A percentile compares a stretch with the other conserved stretches of the same genome.
phyloP scores from a whole-genome alignment of 2,888 invertebrate species.

The Diarsia rubi region DNA sequence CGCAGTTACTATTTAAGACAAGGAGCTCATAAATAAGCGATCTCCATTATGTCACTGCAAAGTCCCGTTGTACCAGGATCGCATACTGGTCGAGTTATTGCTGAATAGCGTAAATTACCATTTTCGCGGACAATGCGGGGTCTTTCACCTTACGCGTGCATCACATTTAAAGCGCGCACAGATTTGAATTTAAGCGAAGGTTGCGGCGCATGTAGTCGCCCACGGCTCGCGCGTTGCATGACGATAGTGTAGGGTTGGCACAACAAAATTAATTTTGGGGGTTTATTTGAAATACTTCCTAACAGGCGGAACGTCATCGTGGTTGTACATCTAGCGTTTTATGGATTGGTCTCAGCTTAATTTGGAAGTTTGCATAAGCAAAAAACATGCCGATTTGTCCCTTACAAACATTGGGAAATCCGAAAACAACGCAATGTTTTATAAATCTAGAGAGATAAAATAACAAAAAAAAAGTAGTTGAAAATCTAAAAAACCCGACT shows the following conservation, averaged over 20 bases:
- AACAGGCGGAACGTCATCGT: not conserved
- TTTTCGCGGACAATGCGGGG: conserved; percentile 69
- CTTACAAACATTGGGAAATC: too few species aligned
- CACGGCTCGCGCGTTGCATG: conserved; percentile 71
- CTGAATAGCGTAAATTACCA: conserved; percentile 71
- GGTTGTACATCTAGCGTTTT: not conserved
- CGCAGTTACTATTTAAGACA: conserved; percentile 27
- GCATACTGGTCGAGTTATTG: conserved; percentile 62
- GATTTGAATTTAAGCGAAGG: conserved; percentile 74
- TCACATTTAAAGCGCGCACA: conserved; percentile 70
- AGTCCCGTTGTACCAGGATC: conserved; percentile 63
- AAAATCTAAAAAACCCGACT: too few species aligned
- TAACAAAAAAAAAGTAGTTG: too few species aligned
- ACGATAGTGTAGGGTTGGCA: conserved; percentile 69
- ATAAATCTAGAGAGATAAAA: too few species aligned
- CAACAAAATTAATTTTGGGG: not conserved
- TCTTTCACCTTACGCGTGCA: conserved; percentile 73
- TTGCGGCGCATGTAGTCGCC: conserved; percentile 75
- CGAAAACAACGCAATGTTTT: too few species aligned
- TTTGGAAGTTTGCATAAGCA: too few species aligned
- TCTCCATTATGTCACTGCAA: conserved; percentile 44
- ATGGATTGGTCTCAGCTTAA: too few species aligned
- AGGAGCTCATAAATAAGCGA: conserved; percentile 45
- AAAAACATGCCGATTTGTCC: too few species aligned
- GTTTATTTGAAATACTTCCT: not conserved